These are phyloP conservation scores for Polyommatus icarus DNA, from an alignment of 2,888 invertebrate genomes.

Conservation along the genomic window DNA sequence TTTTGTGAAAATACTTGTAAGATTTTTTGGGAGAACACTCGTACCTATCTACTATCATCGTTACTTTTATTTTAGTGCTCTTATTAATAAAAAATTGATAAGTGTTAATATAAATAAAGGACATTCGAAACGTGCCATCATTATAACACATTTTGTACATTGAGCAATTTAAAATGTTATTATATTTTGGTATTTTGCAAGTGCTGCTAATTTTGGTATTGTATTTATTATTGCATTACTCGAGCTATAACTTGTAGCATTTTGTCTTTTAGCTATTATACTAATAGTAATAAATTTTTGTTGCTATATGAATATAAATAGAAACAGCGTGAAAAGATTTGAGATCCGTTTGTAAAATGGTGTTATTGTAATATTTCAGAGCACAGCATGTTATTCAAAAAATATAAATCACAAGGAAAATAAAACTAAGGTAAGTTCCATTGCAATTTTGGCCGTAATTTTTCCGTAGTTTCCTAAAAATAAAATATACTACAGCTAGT, in stretches of 20 bases:
- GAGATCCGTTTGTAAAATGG: neutral
- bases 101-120: conserved; percentile 32
- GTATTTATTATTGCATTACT: neutral
- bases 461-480: too few relatives aligned
- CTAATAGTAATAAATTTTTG: too few relatives aligned
- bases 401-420: conserved; percentile 2
- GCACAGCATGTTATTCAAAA: conserved; percentile 5
- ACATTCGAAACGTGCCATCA: neutral
- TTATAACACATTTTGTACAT: neutral
- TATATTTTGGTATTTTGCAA: conserved; percentile 7
- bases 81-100: conserved; percentile 18
- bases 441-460: neutral
- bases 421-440: neutral
- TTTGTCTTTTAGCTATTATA: neutral
- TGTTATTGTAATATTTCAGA: neutral
- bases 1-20: neutral
- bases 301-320: neutral
- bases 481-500: too few relatives aligned
- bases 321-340: neutral
- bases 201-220: conserved; percentile 1
- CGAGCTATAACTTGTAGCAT: neutral
- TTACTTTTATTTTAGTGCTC: neutral
- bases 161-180: neutral
- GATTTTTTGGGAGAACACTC: neutral
- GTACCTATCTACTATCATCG: neutral